Conservation (phyloP, 1,140 invertebrate genomes). For the Brachystomella parvula region DNA sequence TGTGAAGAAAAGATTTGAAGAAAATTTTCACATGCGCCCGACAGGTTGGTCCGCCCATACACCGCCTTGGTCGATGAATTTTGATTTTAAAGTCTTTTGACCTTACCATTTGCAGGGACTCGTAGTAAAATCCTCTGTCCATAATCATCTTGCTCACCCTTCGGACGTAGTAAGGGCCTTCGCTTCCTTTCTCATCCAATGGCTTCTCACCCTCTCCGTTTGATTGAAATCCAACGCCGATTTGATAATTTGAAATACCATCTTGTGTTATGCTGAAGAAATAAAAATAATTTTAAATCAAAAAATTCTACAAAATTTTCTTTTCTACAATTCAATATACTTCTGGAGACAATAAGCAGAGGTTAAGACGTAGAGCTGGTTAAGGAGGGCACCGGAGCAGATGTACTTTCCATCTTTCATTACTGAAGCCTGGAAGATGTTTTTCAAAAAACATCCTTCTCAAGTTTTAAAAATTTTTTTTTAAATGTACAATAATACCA, state of each 20-base stretch:
- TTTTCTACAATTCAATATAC: too few species aligned
- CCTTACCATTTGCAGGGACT: neutral
- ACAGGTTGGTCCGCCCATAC: too few species aligned
- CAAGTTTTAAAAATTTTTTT: slow-evolving; percentile 1
- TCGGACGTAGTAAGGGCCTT: slow-evolving; percentile 25
- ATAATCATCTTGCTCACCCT: slow-evolving; percentile 23
- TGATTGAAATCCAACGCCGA: slow-evolving; percentile 8
- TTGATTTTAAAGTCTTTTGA: too few species aligned
- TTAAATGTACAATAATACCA: neutral
- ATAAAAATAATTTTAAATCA: neutral
- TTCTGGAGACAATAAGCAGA: slow-evolving; percentile 20
- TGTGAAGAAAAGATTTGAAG: too few species aligned
- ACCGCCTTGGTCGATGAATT: too few species aligned
- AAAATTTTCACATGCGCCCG: too few species aligned
- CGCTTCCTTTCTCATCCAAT: slow-evolving; percentile 1
- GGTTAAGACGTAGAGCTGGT: slow-evolving; percentile 22
- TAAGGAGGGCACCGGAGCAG: slow-evolving; percentile 22
- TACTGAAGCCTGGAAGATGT: slow-evolving; percentile 19
- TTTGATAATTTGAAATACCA: slow-evolving; percentile 3
- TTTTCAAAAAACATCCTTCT: neutral
- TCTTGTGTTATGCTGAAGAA: slow-evolving; percentile 7
- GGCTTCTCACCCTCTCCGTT: neutral
- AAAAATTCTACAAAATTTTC: too few species aligned
- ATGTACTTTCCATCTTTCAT: slow-evolving; percentile 21
- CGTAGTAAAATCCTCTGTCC: slow-evolving; percentile 22